Conservation (phyloP, 2,113 vertebrate genomes). For the Mionectes macconnelli region DNA sequence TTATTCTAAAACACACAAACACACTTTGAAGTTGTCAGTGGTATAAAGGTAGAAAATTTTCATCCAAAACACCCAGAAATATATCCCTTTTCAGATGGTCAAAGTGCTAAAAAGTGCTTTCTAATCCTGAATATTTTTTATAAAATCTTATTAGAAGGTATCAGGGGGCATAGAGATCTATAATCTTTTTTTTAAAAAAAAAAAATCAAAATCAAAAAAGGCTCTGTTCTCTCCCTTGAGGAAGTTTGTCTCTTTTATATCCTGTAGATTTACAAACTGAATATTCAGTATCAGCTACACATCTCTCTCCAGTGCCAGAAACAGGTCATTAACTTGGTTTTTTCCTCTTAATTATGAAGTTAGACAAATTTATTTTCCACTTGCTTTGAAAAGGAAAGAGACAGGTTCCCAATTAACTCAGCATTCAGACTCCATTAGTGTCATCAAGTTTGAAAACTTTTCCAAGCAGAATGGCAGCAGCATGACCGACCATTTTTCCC, state of each 20-base stretch:
- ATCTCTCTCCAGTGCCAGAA: not conserved
- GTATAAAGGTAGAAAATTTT: not conserved
- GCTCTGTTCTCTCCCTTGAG: not conserved
- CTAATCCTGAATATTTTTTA: not conserved
- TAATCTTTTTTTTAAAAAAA: not conserved
- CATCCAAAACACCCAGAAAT: not conserved
- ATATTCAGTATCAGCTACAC: not conserved
- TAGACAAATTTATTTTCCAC: not conserved
- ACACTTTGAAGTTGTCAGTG: not conserved
- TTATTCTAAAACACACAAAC: not conserved
- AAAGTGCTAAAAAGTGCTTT: not conserved
- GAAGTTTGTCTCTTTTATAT: not conserved
- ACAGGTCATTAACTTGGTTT: not conserved
- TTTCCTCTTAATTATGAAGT: not conserved
- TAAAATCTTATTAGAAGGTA: not conserved
- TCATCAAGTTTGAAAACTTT: not conserved
- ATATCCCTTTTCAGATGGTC: not conserved
- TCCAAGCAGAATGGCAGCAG: not conserved
- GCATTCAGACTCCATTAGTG: not conserved
- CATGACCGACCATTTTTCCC: fast-evolving
- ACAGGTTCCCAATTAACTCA: not conserved
- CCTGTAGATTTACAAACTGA: not conserved
- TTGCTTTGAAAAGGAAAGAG: not conserved
- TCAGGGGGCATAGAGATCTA: not conserved
- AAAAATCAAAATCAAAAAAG: not conserved